Evolutionary conservation across 2,888 invertebrate genomes (phyloP).

Genomic region (Eupithecia pulchellata): DNA sequence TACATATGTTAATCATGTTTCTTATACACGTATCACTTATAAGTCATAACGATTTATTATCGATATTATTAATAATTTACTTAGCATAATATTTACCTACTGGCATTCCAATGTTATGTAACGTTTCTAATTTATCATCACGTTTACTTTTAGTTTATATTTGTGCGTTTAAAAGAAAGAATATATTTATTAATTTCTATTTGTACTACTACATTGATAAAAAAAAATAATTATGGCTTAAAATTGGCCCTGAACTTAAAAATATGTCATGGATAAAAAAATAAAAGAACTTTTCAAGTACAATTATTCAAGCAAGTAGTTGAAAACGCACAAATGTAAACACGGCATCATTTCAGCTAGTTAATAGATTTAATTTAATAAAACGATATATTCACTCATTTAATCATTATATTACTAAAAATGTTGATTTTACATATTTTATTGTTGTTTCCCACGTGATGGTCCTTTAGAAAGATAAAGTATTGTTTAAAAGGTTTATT

Average conservation of each 20-base stretch:
- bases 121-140: slow-evolving; percentile 3
- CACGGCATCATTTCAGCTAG: neutral
- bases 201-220: neutral
- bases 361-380: neutral
- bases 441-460: slow-evolving; percentile 33
- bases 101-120: neutral
- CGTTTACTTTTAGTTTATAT: neutral
- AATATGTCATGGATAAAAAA: no score
- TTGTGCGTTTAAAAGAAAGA: neutral
- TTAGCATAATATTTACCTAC: slow-evolving; percentile 14
- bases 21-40: neutral
- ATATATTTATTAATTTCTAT: neutral
- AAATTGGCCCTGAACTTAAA: no score
- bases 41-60: slow-evolving; percentile 6
- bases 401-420: slow-evolving; percentile 12
- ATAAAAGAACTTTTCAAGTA: no score
- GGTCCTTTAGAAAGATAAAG: slow-evolving; percentile 17
- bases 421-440: slow-evolving; percentile 55
- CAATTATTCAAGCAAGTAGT: no score
- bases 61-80: slow-evolving; percentile 5
- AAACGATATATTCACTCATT: neutral
- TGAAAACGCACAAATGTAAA: neutral
- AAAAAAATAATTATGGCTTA: neutral
- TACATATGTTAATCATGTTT: neutral
- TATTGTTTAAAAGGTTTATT: slow-evolving; percentile 4